Evolutionary conservation across 1,140 invertebrate species (phyloP), one percentile per base, ranked within the genome.

Genomic region (Ooceraea biroi): DNA sequence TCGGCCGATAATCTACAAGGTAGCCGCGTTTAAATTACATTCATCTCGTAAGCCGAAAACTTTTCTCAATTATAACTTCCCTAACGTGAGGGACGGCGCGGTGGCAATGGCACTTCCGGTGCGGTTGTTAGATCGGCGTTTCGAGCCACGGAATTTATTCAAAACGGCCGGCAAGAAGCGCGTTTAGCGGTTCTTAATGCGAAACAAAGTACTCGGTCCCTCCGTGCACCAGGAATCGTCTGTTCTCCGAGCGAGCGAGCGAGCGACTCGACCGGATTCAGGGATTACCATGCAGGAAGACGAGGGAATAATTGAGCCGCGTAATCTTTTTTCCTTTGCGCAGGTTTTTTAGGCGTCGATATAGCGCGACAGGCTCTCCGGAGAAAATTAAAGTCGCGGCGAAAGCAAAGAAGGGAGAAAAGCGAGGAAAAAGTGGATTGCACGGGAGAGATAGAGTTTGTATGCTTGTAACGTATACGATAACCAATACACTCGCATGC

Each of bases 151-250:
- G 57, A 71, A 80, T 80, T 80, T 80, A 80, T 80, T 80, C 65
- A 80, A 80, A 80, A 22, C 65, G 65, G 25, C 41, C 12, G 12
- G 50, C 50, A 80, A 80, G 55, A 80, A 80, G 36, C 17, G n/a
- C 76, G 65, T 80, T 80, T 80, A 80, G 76, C 76, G 65, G 25
- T 71, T 57, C 65, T 80, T 80, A 80, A 80, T 80, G 76, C 52
- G 76, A 80, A 80, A 80, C 76, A 71, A 71, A 80, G 76, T 80
- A 58, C 65, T 65, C 22, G 50, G 74, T 76, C 27, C 12, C 36
- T 36, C 36, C 27, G 41, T 41, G 46, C 63, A 30, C 76, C 36
- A 80, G 65, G 27, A 80, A 80, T 80, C 66, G 65, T 11, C 48
- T n/a, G 52, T 58, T n/a, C 36, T 22, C 19, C 36, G 36, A 36